Evolutionary conservation across 2,113 vertebrate genomes (phyloP), one percentile per base, ranked within the genome.

Genomic region (Tylochromis polylepis): DNA sequence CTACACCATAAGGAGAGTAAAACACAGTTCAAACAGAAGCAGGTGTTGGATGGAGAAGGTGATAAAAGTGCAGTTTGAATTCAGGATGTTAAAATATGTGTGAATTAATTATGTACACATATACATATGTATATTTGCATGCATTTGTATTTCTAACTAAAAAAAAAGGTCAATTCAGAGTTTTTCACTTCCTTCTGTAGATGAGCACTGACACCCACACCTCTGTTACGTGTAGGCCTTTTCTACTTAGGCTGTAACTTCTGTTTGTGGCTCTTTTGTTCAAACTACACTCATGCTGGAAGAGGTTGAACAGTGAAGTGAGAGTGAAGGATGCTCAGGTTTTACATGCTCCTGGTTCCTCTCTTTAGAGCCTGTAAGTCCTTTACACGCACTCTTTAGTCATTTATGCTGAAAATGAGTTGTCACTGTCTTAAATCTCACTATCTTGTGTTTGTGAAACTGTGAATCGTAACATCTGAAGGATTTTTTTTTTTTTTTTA

Each of bases 241-340:
- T 89, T 91, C 86, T 53, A n/a, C 56, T 83, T 80, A 83, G 18
- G 15, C 2, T 36, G 59, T 9, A 5, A 31, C 11, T 79, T 60
- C 46, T 41, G 9, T 46, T 4, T 8, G 59, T 6, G 55, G 89
- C 67, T 60, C 31, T 16, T 31, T 79, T 86, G 34, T n/a, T 58
- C 15, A 59, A 81, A 75, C n/a, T 14, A 2, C 15, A 12, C 11
- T 79, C 36, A 18, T 16, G 29, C 9, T 75, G 57, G 10, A 12
- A 43, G 8, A 59, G 22, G 57, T 75, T 80, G n/a, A 84, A 24
- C 81, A 41, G 7, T 5, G 16, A 46, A 4, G 41, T 7, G n/a
- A 91, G 60, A 82, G 43, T 10, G 31, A 82, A 87, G 81, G 72
- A 94, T 92, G 93, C 43, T 85, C 24, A 43, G 11, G 51, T n/a